Evolutionary conservation across 2,797 vertebrate genomes (phyloP).

Genomic region (Meriones psammophilus): DNA sequence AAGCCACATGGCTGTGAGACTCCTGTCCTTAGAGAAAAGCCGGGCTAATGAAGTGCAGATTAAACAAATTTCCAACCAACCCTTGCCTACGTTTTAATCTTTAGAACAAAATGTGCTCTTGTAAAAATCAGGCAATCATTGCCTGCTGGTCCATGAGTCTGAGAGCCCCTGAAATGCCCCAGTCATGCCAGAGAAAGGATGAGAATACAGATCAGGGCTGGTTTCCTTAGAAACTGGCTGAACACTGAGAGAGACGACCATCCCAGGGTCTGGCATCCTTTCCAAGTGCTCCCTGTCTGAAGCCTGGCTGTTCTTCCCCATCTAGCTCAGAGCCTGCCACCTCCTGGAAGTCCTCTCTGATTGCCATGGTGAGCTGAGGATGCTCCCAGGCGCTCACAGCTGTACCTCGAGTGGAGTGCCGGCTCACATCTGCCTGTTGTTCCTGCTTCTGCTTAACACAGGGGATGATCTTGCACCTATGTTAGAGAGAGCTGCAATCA

Average conservation of each 20-base stretch:
- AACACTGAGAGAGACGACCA: background rate
- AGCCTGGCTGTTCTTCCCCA: background rate
- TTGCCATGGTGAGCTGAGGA: background rate
- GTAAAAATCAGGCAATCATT: conserved; percentile 26
- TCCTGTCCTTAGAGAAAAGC: background rate
- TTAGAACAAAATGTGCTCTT: conserved; percentile 63
- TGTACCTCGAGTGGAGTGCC: accelerated
- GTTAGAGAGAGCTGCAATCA: background rate
- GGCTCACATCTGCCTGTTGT: background rate
- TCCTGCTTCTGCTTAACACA: background rate
- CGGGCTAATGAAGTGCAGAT: background rate
- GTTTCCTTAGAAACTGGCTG: conserved; percentile 66
- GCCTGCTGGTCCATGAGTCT: background rate
- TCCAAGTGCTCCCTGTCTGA: background rate
- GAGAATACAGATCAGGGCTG: conserved; percentile 45
- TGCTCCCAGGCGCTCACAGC: background rate
- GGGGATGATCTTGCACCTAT: background rate
- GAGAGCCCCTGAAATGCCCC: conserved; percentile 24
- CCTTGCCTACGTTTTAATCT: conserved; percentile 44
- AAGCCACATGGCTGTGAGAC: background rate
- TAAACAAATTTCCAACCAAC: conserved; percentile 52
- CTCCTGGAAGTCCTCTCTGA: conserved; percentile 55
- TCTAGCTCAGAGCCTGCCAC: background rate
- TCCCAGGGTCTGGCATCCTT: background rate
- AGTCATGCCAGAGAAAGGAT: conserved; percentile 8